phyloP scores from a whole-genome alignment of 2,797 vertebrate species.

The Leptodactylus fallax region DNA sequence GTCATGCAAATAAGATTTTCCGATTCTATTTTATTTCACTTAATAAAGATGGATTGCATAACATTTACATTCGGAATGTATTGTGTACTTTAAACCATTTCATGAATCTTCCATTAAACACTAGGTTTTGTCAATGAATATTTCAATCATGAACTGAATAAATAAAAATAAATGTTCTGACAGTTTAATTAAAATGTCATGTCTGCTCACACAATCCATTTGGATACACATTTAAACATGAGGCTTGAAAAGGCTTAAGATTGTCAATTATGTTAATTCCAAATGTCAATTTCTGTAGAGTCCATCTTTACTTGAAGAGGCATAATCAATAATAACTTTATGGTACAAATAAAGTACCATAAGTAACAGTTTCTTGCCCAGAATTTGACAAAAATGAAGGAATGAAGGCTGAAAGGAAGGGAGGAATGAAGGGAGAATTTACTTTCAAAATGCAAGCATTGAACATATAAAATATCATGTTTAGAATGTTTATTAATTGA shows the following conservation, averaged over 20 bases:
- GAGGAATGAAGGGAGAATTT: no score
- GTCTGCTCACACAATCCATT: slow-evolving; percentile 39
- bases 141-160: slow-evolving; percentile 10
- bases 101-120: slow-evolving; percentile 22
- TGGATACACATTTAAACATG: slow-evolving; percentile 32
- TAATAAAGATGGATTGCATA: slow-evolving; percentile 26
- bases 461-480: no score
- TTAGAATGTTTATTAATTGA: no score
- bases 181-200: slow-evolving; percentile 55
- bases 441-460: no score
- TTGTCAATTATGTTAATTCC: slow-evolving; percentile 56
- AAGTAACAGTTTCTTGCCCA: no score
- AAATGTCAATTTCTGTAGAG: slow-evolving; percentile 24
- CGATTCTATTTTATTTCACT: background rate
- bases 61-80: slow-evolving; percentile 44
- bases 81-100: background rate
- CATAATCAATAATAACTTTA: background rate
- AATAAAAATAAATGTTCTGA: slow-evolving; percentile 41
- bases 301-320: background rate
- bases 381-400: no score
- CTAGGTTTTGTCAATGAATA: background rate
- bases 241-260: slow-evolving; percentile 41
- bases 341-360: background rate
- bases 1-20: slow-evolving; percentile 20
- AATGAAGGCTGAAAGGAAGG: no score